phyloP scores from a whole-genome alignment of 2,113 vertebrate genomes.

The Plotosus lineatus region DNA sequence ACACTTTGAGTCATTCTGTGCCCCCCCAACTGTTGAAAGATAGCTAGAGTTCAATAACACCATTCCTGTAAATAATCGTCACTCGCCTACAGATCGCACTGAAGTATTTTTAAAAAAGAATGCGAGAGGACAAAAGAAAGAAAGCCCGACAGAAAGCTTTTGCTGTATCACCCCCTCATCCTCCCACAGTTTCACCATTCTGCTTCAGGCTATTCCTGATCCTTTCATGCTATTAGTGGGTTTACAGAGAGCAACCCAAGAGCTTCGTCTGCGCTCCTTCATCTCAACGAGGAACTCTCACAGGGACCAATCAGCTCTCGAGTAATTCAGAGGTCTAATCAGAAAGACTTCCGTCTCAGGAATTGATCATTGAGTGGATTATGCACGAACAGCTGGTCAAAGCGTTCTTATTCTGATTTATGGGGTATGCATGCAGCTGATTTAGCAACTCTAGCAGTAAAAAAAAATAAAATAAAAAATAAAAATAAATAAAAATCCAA shows the following conservation, averaged over 20 bases:
- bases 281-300: slow-evolving; percentile 59
- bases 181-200: slow-evolving; percentile 36
- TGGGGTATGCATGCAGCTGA: neutral
- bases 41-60: neutral
- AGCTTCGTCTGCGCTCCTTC: slow-evolving; percentile 48
- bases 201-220: slow-evolving; percentile 54
- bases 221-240: slow-evolving; percentile 59
- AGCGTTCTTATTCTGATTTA: neutral
- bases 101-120: slow-evolving; percentile 17
- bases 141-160: slow-evolving; percentile 26
- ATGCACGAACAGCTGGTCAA: slow-evolving; percentile 43
- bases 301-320: slow-evolving; percentile 65
- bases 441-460: neutral
- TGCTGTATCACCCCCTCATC: slow-evolving; percentile 25
- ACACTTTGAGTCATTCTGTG: neutral
- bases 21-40: neutral
- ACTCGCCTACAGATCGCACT: slow-evolving; percentile 19
- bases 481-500: neutral
- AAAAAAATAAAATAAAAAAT: too few relatives aligned
- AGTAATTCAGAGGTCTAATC: slow-evolving; percentile 57
- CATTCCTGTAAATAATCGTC: slow-evolving; percentile 24
- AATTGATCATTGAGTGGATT: slow-evolving; percentile 43
- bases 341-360: slow-evolving; percentile 40
- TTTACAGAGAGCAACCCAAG: slow-evolving; percentile 53
- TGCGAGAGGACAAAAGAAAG: slow-evolving; percentile 38